Base-by-base conservation (phyloP, 2,797 vertebrate genomes). In the Xenentodon cancila region DNA sequence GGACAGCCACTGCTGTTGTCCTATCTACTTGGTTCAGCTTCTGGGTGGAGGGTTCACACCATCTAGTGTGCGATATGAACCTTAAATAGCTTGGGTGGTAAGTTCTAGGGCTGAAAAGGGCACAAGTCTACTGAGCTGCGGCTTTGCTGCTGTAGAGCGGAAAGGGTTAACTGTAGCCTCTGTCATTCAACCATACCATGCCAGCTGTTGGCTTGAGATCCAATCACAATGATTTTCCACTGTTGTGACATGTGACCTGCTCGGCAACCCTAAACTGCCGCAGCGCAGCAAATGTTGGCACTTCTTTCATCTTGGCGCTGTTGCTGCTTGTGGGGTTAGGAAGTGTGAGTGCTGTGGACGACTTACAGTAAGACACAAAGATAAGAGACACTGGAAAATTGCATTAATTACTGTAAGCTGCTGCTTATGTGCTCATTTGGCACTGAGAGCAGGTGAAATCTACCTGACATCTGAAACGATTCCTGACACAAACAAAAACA, bases 141-240 rank as follows among this genome's bases (percentile, higher is more conserved):
- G 5, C 34, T 73, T 65, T 30, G 53, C 56, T 53, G 32, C 37
- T 20, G 71, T 48, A 49, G 70, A 55, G 50, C 7, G 47, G 27
- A 75, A 88, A 80, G 83, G 79, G 90, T 92, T 92, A 91, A 91
- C 64, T 43, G 52, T 49, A 52, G 79, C 71, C 77, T 63, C 74
- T 86, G 82, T 83, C 89, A 60, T 84, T 90, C 88, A 87, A 79
- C 84, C 84, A 77, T 88, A 84, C 84, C 74, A 77, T 76, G 79
- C 88, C 89, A 92, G 92, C 90, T 93, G 91, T 93, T 91, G 82
- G 82, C 87, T 89, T 63, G 82, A 89, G 86, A 89, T 92, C 88
- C 88, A 87, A 91, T 93, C 91, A 90, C 88, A 92, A 92, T 90
- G 91, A 92, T 93, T 94, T 94, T 94, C 90, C 90, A 90, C 89